Conservation (phyloP, 1,140 invertebrate genomes). For the Hirudo medicinalis region DNA sequence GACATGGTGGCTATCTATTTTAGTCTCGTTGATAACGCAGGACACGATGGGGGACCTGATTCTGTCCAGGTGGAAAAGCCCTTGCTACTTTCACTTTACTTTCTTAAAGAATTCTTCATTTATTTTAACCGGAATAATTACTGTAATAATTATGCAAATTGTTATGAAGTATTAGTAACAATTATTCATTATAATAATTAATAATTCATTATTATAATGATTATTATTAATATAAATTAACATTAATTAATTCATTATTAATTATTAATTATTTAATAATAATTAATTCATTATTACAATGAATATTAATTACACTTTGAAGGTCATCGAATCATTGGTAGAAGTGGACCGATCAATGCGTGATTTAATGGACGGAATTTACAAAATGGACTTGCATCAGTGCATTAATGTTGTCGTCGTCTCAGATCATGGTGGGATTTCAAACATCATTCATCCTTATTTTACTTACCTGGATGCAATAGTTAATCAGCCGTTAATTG, state of each 20-base stretch:
- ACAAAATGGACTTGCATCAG: slow-evolving; percentile 27
- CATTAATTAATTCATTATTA: not conserved
- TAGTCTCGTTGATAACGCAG: slow-evolving; percentile 55
- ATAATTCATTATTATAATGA: too few species aligned
- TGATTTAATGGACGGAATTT: slow-evolving; percentile 24
- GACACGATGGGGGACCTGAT: slow-evolving; percentile 35
- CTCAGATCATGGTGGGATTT: slow-evolving; percentile 30
- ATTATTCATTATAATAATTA: too few species aligned
- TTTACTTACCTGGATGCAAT: too few species aligned
- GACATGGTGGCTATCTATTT: slow-evolving; percentile 54
- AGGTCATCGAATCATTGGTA: slow-evolving; percentile 25
- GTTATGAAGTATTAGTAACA: too few species aligned
- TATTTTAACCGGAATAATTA: too few species aligned
- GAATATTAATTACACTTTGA: not conserved
- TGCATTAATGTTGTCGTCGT: slow-evolving; percentile 31
- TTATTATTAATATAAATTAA: not conserved
- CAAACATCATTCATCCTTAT: too few species aligned
- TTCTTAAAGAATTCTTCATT: too few species aligned
- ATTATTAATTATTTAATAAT: not conserved
- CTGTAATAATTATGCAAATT: too few species aligned
- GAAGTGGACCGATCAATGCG: slow-evolving; percentile 26
- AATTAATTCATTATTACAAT: not conserved
- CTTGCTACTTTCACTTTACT: too few species aligned
- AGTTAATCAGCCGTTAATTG: too few species aligned
- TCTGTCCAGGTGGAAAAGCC: slow-evolving; percentile 22